Percentiles rank a stretch among this genome's conserved stretches.
These are phyloP conservation scores for Falco columbarius DNA, from an alignment of 2,797 vertebrate species.

Conservation along the genomic window DNA sequence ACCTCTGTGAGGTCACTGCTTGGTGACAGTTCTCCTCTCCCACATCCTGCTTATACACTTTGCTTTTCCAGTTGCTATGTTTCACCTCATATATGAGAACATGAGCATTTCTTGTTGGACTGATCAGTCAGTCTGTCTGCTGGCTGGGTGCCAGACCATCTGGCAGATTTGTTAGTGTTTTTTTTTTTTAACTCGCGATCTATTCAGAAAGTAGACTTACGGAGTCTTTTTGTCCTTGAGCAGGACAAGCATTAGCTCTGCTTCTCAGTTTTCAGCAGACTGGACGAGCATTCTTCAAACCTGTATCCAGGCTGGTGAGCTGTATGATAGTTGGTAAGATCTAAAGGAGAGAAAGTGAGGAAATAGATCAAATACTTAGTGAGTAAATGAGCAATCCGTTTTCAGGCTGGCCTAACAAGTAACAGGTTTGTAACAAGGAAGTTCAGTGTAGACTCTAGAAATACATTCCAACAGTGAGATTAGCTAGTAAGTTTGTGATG, in stretches of 20 bases:
- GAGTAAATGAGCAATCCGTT: neutral
- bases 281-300: neutral
- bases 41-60: neutral
- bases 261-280: neutral
- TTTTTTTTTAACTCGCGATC: neutral
- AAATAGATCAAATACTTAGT: neutral
- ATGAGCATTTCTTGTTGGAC: neutral
- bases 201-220: neutral
- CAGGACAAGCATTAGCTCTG: neutral
- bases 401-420: neutral
- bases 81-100: neutral
- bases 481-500: neutral
- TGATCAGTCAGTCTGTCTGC: neutral
- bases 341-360: neutral
- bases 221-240: neutral
- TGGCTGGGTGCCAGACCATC: neutral
- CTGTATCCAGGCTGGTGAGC: neutral
- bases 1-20: neutral
- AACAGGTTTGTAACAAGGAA: neutral
- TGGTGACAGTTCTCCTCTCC: neutral
- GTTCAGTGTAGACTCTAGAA: neutral
- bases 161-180: neutral
- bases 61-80: neutral
- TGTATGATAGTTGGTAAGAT: neutral
- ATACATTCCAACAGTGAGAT: neutral